Evolutionary conservation across 1,140 invertebrate genomes (phyloP).

Genomic region (Drosophila persimilis): DNA sequence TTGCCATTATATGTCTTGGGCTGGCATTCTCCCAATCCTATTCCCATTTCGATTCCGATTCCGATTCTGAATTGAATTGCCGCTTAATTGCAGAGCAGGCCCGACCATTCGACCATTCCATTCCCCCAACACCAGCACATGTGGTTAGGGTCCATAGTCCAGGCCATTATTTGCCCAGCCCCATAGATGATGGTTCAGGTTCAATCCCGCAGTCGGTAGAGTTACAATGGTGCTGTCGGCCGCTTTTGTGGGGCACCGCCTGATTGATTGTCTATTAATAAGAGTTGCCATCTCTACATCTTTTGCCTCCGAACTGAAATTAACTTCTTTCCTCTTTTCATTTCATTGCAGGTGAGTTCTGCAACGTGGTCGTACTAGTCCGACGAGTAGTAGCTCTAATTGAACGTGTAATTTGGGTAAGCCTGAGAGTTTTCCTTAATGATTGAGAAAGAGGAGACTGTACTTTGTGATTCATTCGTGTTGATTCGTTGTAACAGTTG

Average conservation of each 20-base stretch:
- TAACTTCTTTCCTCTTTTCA: conserved; percentile 12
- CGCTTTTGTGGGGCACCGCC: conserved; percentile 32
- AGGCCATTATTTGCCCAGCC: conserved; percentile 35
- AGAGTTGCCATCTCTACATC: conserved; percentile 33
- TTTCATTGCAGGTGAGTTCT: conserved; percentile 45
- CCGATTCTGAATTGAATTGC: conserved; percentile 58
- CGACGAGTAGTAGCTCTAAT: conserved; percentile 9
- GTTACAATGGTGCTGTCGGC: conserved; percentile 28
- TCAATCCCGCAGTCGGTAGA: conserved; percentile 14
- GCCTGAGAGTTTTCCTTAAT: conserved; percentile 13
- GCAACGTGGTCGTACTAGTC: too few species aligned
- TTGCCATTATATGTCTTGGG: conserved; percentile 13
- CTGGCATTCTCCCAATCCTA: conserved; percentile 19
- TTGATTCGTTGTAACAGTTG: too few species aligned
- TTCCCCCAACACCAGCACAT: conserved; percentile 9
- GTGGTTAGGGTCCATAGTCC: conserved; percentile 31
- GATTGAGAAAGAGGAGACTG: not conserved
- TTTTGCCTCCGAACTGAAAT: conserved; percentile 18
- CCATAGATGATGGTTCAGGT: conserved; percentile 10
- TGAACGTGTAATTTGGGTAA: conserved; percentile 38
- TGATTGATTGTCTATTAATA: conserved; percentile 68
- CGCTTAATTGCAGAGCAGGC: conserved; percentile 65
- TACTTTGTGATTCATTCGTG: too few species aligned
- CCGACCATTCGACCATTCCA: not conserved
- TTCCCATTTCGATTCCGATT: conserved; percentile 15